Evolutionary conservation across 2,113 vertebrate genomes (phyloP).

Genomic region (Pygoscelis adeliae): DNA sequence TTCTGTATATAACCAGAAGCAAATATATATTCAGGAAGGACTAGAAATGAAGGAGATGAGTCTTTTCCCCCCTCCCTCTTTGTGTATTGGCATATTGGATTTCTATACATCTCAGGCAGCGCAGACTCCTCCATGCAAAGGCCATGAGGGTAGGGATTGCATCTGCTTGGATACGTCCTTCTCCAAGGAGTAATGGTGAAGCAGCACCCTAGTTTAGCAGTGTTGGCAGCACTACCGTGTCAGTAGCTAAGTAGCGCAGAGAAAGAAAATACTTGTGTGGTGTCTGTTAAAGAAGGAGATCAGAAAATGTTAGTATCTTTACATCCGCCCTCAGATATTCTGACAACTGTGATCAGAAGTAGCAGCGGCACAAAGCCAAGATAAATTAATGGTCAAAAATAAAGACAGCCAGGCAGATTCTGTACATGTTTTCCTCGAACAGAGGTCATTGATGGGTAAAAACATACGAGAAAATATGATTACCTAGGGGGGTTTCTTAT

Average conservation of each 20-base stretch:
- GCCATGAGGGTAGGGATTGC: not conserved
- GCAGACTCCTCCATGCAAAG: not conserved
- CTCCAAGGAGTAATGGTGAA: not conserved
- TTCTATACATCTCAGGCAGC: not conserved
- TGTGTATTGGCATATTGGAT: not conserved
- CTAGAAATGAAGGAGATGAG: not conserved
- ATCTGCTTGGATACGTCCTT: not conserved
- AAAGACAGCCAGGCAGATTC: not conserved
- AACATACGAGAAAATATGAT: not conserved
- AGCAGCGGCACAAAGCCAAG: not conserved
- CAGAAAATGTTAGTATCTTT: not conserved
- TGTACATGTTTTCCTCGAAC: not conserved
- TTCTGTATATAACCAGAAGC: not conserved
- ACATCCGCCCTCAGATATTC: not conserved
- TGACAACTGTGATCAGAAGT: not conserved
- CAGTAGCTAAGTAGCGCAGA: not conserved
- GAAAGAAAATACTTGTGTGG: not conserved
- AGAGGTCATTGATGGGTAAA: not conserved
- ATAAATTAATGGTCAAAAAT: not conserved
- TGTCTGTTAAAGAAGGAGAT: not conserved
- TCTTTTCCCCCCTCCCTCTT: not conserved
- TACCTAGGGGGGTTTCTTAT: rapidly evolving
- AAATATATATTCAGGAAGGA: not conserved
- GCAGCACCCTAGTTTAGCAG: not conserved
- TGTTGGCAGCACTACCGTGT: not conserved